Conservation (phyloP, 2,113 vertebrate species). For the Papio anubis region DNA sequence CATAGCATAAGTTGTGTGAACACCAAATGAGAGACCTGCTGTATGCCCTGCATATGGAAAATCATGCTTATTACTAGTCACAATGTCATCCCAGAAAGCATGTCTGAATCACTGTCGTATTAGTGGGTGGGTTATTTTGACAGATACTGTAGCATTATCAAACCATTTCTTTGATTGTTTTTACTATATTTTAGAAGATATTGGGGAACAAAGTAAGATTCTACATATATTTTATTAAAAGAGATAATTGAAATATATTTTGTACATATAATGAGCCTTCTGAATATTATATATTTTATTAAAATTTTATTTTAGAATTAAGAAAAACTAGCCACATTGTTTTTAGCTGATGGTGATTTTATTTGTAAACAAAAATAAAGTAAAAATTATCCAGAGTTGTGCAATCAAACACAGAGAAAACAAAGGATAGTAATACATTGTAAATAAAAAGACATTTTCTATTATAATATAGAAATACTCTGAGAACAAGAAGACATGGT, state of each 20-base stretch:
- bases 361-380: not conserved
- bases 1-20: not conserved
- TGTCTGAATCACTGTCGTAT: not conserved
- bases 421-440: not conserved
- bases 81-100: too few species aligned
- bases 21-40: not conserved
- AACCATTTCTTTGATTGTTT: not conserved
- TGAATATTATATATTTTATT: not conserved
- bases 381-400: not conserved
- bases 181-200: not conserved
- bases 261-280: not conserved
- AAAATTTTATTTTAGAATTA: not conserved
- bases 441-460: not conserved
- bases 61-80: not conserved
- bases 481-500: not conserved
- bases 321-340: not conserved
- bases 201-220: not conserved
- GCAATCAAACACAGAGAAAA: not conserved
- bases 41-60: not conserved
- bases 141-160: not conserved
- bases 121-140: not conserved
- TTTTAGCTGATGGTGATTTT: not conserved
- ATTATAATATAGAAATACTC: not conserved
- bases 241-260: not conserved
- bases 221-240: not conserved